Base-by-base conservation (phyloP, 2,888 invertebrate species). In the Craniophora ligustri region DNA sequence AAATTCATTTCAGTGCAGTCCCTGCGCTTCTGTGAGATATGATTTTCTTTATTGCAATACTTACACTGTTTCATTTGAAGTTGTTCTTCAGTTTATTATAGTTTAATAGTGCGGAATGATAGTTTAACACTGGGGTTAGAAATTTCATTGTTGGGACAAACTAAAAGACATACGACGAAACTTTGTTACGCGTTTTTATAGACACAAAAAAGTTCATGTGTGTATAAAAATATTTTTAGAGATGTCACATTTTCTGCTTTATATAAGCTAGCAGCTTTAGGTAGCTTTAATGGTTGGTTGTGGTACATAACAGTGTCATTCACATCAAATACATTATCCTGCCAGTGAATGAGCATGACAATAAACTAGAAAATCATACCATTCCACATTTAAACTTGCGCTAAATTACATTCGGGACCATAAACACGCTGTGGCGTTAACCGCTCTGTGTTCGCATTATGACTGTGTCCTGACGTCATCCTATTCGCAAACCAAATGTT, bases 401-500 rank as follows among this genome's bases (percentile, higher is more conserved):
- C 66, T 77, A 84, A 85, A 85, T 86, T 82, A 85, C 81, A 80
- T 79, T 78, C 73, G 68, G 76, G 72, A 79, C 71, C 74, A 75
- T 79, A 82, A 83, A 84, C 82, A 85, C 84, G 81, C 78, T 79
- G 78, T 55, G 67, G 72, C 67, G 73, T 78, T 78, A 81, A 78
- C 76, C 72, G 74, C 72, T 67, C 59, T 63, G 66, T 70, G 71
- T 67, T 74, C 74, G 62, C 72, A 76, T 81, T 85, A 82, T 82
- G 84, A 86, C 74, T 75, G 66, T 77, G 69, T 72, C 70, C 75
- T 83, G 75, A 84, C 86, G 85, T 84, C 86, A 82, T 86, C 80
- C 80, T 83, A 85, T 85, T 84, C 86, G 84, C 87, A 84, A 88
- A 87, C 88, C 88, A 88, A 91, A 91, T 89, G 89, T 89, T 82